These are phyloP conservation scores for Standfussiana lucernea DNA, from an alignment of 2,888 invertebrate species.

Conservation along the genomic window DNA sequence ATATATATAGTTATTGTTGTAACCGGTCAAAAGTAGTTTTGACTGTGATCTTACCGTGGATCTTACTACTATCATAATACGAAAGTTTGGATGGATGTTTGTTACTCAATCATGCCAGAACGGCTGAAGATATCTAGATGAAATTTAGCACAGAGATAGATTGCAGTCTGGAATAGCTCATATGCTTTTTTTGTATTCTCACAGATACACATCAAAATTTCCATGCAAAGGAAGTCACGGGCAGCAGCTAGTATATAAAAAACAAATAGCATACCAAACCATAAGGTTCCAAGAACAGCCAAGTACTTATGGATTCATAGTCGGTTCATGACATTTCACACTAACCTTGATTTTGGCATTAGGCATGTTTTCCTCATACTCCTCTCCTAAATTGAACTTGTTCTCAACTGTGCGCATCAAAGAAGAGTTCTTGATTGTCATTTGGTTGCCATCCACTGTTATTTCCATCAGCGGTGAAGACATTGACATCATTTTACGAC, in stretches of 20 bases:
- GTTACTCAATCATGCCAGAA: too few species aligned
- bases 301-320: background rate
- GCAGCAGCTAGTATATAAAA: background rate
- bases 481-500: slow-evolving; percentile 92
- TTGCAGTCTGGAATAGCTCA: background rate
- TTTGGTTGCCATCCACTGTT: slow-evolving; percentile 87
- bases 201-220: background rate
- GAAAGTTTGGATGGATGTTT: too few species aligned
- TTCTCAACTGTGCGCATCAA: slow-evolving; percentile 89
- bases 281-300: background rate
- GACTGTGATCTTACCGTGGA: too few species aligned
- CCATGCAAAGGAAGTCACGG: background rate
- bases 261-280: background rate
- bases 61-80: too few species aligned
- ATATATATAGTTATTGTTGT: too few species aligned
- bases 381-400: slow-evolving; percentile 91
- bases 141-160: background rate
- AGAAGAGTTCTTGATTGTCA: slow-evolving; percentile 91
- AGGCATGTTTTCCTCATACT: slow-evolving; percentile 92
- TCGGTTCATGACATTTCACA: background rate
- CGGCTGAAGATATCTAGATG: background rate
- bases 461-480: slow-evolving; percentile 92
- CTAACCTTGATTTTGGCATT: slow-evolving; percentile 85
- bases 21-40: too few species aligned
- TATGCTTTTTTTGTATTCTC: background rate